Evolutionary conservation across 2,888 invertebrate species (phyloP), one percentile per base, ranked within the genome.

Genomic region (Coelogynopora nodosa): DNA sequence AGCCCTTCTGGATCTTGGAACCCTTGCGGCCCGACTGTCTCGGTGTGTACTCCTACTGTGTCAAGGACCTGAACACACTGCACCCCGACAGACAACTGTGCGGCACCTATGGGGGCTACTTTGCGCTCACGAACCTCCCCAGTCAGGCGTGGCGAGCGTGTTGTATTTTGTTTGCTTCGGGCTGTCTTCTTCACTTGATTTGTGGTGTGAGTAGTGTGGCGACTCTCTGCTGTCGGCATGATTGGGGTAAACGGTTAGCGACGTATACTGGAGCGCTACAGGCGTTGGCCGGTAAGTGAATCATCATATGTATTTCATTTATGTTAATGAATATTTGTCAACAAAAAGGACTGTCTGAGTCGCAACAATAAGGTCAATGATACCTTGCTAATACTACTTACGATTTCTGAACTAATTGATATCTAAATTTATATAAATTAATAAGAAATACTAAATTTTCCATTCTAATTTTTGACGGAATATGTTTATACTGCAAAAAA

Each of bases 61-160:
- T 86, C 31, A 86, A 86, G n/a, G 28, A 30, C 26, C 30, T 31
- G 10, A 29, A 0, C n/a, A 26, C 0, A 0, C 67, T 31, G 29
- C 13, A 18, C 27, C 49, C 5, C 26, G 86, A 86, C 30, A 26
- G 86, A 26, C 88, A 88, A 83, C 81, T 88, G 30, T 90, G 90
- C 88, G 89, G 89, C 83, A 89, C 89, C 86, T 90, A 90, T 85
- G 90, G 90, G 0, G 90, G 90, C 5, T 88, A 89, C n/a, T 90
- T 90, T 85, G 88, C 90, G 30, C 88, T 90, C 31, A 89, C 89
- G 13, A 89, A 89, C 84, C 88, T 90, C 13, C 90, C 90, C 0
- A 90, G 90, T 0, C 89, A 88, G 13, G 89, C 90, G 0, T 91
- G 91, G 91, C 90, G 91, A 87, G 90, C 90, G 0, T 89, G 91